Evolutionary conservation across 1,140 invertebrate genomes (phyloP), one percentile per base, ranked within the genome.

Genomic region (Caenorhabditis latens): DNA sequence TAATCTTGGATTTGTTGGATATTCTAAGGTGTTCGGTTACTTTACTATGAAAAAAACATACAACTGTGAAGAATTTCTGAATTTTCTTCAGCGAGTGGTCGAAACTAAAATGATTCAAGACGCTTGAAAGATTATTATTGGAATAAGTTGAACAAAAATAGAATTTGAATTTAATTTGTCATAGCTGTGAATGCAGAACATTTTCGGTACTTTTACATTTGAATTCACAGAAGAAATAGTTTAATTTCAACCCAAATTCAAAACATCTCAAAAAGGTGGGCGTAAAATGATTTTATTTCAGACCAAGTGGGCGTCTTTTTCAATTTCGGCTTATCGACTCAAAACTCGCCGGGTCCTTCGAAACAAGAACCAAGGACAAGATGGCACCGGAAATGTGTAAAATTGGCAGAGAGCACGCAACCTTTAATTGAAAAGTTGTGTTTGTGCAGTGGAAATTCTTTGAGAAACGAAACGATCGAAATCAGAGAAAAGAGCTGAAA

Each of bases 351-450:
- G n/a, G 6, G 11, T 7, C 13, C 4, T n/a, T 5, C 6, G 5
- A 5, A 53, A 46, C 46, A 16, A 32, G 46, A 79, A 50, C 46
- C 71, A 79, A 79, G 71, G n/a, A 50, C 71, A 50, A 79, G 46
- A 79, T 79, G 71, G 71, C 71, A 79, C 71, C 46, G 46, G 46
- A 79, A 79, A 79, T 79, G 46, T 79, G 71, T 71, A 79, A 50
- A 50, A 79, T 48, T 50, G 71, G 4, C 71, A 48, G 46, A 79
- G 71, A 50, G 46, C 71, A 79, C 43, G 71, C 32, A 50, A 79
- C 71, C 46, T 79, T 79, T 79, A 79, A 79, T 79, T 79, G 71
- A 79, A 79, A 50, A 50, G 40, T 71, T 71, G 40, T 71, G 65
- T 71, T 9, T 71, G 40, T 71, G 40, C 13, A 14, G 42, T 32